Base-by-base conservation (phyloP, 2,888 invertebrate species). In the Acronicta aceris region DNA sequence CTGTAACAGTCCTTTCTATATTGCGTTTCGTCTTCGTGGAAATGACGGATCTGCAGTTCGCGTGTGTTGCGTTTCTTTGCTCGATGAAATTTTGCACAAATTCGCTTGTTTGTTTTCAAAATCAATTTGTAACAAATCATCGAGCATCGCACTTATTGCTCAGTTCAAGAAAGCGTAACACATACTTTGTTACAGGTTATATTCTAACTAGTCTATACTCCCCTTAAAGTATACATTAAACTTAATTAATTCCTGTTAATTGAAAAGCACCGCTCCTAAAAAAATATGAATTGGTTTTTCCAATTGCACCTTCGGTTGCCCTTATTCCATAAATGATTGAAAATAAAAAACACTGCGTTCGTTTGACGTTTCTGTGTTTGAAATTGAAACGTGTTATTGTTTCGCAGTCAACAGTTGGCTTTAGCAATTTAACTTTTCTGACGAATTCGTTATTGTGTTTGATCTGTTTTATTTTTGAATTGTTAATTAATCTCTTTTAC, bases 201-300 rank as follows among this genome's bases (percentile, higher is more conserved):
- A n/a, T n/a, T n/a, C n/a, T n/a, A n/a, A n/a, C 21, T 21, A 21
- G 21, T 21, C 21, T 21, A 4, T 21, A 21, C 21, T 21, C 21
- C 4, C 21, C 4, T 2, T 4, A 21, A 21, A 21, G 2, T 21
- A 21, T 21, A 13, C 12, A 2, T 36, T 38, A 13, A 16, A 43
- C 4, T 48, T 43, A 41, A 30, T 64, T 36, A n/a, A 12, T 30
- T 27, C 13, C 27, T 13, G 36, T 48, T 67, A 52, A 57, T 65
- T 71, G 49, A 38, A 64, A 51, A 58, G 33, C 52, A 43, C 25
- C 21, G 9, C 30, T 43, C 8, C 48, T 47, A 7, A 52, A 15
- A 49, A 41, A 71, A 33, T 49, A 25, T n/a, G 7, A 49, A 40
- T 43, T 41, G 40, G 59, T 51, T 50, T n/a, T 71, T 71, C 59